Conservation (phyloP, 2,797 vertebrate species). For the Podargus strigoides region DNA sequence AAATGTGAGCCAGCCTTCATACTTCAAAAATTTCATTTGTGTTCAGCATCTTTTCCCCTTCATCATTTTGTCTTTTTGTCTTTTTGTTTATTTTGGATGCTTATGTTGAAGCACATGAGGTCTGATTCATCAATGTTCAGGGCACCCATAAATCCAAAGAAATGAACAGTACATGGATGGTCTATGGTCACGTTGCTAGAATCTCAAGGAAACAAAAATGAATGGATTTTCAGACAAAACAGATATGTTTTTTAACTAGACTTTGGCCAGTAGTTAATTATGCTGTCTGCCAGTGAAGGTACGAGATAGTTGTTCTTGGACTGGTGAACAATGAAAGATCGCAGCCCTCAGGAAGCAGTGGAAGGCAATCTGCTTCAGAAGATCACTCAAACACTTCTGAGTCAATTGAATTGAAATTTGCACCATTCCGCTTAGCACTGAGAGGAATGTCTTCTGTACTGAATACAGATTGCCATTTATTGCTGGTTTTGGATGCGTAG, state of each 20-base stretch:
- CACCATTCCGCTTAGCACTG: background rate
- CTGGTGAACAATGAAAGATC: background rate
- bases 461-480: background rate
- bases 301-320: background rate
- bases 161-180: accelerated
- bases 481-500: background rate
- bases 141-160: background rate
- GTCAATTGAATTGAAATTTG: background rate
- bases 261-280: background rate
- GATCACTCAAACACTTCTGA: background rate
- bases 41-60: background rate
- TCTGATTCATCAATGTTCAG: background rate
- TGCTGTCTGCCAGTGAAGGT: background rate
- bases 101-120: background rate
- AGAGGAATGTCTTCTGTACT: background rate
- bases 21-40: background rate
- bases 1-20: background rate
- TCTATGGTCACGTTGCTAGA: background rate
- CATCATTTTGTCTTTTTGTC: background rate
- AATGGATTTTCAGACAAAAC: background rate
- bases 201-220: background rate
- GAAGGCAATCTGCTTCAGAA: background rate
- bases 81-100: background rate
- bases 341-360: background rate
- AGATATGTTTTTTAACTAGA: background rate